A percentile compares a stretch with the other conserved stretches of the same genome.
Conservation (phyloP, 2,113 vertebrate species). For the Mesitornis unicolor region DNA sequence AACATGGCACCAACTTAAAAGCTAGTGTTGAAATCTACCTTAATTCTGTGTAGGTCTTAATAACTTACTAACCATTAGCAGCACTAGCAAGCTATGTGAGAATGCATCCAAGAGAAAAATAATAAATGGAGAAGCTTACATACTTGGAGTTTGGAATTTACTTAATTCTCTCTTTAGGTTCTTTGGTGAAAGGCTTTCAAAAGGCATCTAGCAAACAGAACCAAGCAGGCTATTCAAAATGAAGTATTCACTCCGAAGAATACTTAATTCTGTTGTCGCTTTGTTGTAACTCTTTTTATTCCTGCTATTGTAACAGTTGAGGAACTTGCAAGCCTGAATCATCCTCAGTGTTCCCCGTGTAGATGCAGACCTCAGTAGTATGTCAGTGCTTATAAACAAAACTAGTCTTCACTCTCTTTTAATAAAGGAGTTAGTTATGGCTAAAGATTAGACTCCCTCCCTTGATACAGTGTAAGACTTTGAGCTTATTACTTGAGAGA, state of each 20-base stretch:
- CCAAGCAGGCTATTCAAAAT: background rate
- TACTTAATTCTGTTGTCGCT: background rate
- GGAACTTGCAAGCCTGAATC: background rate
- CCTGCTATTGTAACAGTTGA: background rate
- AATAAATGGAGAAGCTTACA: background rate
- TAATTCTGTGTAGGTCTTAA: background rate
- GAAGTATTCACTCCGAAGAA: background rate
- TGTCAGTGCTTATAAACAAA: background rate
- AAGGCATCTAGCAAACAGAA: background rate
- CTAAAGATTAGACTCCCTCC: background rate
- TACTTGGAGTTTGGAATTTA: background rate
- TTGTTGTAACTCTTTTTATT: background rate
- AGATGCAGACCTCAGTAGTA: background rate
- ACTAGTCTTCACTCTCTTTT: background rate
- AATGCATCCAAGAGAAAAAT: background rate
- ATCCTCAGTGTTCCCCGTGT: background rate
- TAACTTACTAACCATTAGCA: background rate
- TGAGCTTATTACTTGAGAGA: background rate
- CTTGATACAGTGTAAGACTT: background rate
- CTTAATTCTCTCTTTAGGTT: background rate
- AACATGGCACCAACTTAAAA: background rate
- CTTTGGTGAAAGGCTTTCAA: background rate
- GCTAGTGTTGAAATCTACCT: background rate
- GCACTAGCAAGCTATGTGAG: background rate
- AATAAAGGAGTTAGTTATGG: background rate